phyloP scores from a whole-genome alignment of 2,888 invertebrate species.

The Drosophila picticornis region DNA sequence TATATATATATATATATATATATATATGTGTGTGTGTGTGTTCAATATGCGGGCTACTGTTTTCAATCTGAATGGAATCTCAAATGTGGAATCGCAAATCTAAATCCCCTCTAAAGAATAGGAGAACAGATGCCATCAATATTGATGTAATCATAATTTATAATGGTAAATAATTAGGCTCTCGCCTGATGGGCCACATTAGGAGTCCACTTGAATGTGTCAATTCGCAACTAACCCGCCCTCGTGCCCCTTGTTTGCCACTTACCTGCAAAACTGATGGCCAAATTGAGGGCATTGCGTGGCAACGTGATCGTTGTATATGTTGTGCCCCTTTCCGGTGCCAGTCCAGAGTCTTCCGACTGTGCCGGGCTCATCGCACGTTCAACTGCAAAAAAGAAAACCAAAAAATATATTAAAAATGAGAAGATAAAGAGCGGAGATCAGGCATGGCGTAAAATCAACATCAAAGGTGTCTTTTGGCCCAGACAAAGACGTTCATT shows the following conservation, averaged over 20 bases:
- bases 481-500: constrained; percentile 49
- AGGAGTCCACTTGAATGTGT: constrained; percentile 20
- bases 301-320: constrained; percentile 85
- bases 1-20: constrained; percentile 3
- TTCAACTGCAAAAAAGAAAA: constrained; percentile 80
- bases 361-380: constrained; percentile 86
- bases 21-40: not conserved
- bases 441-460: constrained; percentile 31
- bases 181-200: constrained; percentile 14
- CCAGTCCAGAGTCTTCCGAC: constrained; percentile 85
- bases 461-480: constrained; percentile 67
- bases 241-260: not conserved
- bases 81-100: not conserved
- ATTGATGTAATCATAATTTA: not conserved
- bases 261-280: constrained; percentile 85
- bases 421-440: constrained; percentile 6
- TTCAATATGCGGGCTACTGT: constrained; percentile 48
- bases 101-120: not conserved
- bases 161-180: not conserved
- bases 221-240: not conserved
- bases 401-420: not conserved
- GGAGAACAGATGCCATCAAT: constrained; percentile 24
- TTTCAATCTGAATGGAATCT: constrained; percentile 31
- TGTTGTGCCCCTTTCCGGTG: constrained; percentile 85
- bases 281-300: constrained; percentile 84